Evolutionary conservation across 2,888 invertebrate species (phyloP).

Genomic region (Mycogona germanica): DNA sequence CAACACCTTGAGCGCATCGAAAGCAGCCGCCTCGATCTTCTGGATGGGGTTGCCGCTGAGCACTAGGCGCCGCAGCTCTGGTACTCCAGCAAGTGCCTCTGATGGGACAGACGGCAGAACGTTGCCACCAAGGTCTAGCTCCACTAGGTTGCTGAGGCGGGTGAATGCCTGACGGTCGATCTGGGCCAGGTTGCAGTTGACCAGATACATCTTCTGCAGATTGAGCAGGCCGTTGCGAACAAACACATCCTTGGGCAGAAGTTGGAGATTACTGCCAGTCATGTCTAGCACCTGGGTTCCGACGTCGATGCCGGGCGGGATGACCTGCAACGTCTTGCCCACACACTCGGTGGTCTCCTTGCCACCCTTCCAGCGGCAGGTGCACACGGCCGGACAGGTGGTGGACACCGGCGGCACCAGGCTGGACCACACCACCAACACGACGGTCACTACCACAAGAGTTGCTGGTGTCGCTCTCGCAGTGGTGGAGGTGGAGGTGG

Average conservation of each 20-base stretch:
- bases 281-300: slow-evolving; percentile 81
- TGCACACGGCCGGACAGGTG: slow-evolving; percentile 63
- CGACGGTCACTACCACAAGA: no score
- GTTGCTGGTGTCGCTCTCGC: no score
- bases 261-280: slow-evolving; percentile 66
- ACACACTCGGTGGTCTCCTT: slow-evolving; percentile 83
- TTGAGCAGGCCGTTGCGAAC: slow-evolving; percentile 59
- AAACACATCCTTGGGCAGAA: slow-evolving; percentile 64
- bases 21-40: slow-evolving; percentile 44
- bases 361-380: slow-evolving; percentile 86
- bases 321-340: slow-evolving; percentile 56
- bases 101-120: slow-evolving; percentile 62
- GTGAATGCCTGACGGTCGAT: slow-evolving; percentile 64
- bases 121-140: slow-evolving; percentile 75
- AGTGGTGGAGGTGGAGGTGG: no score
- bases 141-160: slow-evolving; percentile 73
- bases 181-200: slow-evolving; percentile 60
- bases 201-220: slow-evolving; percentile 72
- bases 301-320: slow-evolving; percentile 66
- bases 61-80: slow-evolving; percentile 67
- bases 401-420: neutral
- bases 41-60: slow-evolving; percentile 72
- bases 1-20: slow-evolving; percentile 46
- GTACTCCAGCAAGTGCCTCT: slow-evolving; percentile 61
- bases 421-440: no score